Conservation (phyloP, 2,113 vertebrate species). For the Calypte anna region DNA sequence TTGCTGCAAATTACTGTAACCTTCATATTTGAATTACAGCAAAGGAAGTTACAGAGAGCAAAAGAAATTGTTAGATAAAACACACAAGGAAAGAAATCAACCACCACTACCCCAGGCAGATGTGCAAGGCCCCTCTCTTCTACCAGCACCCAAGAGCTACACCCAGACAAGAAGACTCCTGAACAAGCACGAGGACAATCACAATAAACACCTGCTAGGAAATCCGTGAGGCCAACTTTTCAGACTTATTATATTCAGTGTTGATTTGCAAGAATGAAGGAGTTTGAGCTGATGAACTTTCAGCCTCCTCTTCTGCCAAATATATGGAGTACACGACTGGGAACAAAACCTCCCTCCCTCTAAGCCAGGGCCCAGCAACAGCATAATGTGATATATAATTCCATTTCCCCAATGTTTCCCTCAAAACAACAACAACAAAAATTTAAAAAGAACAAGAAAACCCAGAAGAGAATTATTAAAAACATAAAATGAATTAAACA, state of each 20-base stretch:
- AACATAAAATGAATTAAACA: background rate
- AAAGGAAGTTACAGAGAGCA: background rate
- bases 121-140: background rate
- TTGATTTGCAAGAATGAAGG: background rate
- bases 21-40: background rate
- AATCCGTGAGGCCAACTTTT: background rate
- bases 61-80: constrained; percentile 3
- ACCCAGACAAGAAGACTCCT: background rate
- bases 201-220: background rate
- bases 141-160: background rate
- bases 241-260: background rate
- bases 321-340: background rate
- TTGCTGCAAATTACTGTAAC: background rate
- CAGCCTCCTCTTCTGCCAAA: background rate
- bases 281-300: background rate
- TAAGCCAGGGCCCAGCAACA: background rate
- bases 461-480: constrained; percentile 2
- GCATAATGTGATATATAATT: background rate
- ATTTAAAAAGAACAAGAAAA: background rate
- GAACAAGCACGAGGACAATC: background rate
- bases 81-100: background rate
- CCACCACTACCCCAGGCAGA: background rate
- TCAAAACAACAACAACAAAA: background rate
- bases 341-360: background rate
- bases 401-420: background rate